phyloP scores from a whole-genome alignment of 1,140 invertebrate genomes.

The Apis laboriosa region DNA sequence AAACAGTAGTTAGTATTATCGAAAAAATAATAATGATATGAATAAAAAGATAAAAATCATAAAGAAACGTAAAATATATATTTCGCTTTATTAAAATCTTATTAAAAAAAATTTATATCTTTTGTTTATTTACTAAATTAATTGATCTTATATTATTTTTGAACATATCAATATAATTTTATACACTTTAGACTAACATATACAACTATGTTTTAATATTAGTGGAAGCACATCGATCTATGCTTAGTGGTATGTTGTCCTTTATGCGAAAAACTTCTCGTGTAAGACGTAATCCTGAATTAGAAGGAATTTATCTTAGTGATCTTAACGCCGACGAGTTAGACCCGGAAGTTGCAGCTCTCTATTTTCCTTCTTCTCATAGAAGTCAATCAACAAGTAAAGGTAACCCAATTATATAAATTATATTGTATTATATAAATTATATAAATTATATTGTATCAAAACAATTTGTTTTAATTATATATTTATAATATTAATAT shows the following conservation, averaged over 20 bases:
- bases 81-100: neutral
- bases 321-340: slow-evolving; percentile 94
- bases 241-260: slow-evolving; percentile 94
- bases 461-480: neutral
- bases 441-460: no score
- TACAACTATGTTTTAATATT: slow-evolving; percentile 70
- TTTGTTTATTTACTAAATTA: no score
- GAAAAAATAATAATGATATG: neutral
- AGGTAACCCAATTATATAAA: slow-evolving; percentile 60
- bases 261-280: slow-evolving; percentile 92
- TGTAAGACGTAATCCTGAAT: slow-evolving; percentile 85
- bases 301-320: slow-evolving; percentile 95
- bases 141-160: no score
- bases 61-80: neutral
- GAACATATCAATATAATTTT: neutral
- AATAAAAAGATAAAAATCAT: neutral
- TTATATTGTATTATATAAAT: neutral
- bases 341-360: slow-evolving; percentile 93
- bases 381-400: slow-evolving; percentile 71
- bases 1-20: slow-evolving; percentile 71
- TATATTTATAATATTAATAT: neutral
- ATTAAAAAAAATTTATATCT: no score
- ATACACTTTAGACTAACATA: slow-evolving; percentile 59
- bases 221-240: slow-evolving; percentile 86
- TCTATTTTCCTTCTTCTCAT: slow-evolving; percentile 90